Conservation (phyloP, 2,797 vertebrate genomes). For the Kryptolebias ocellatus region DNA sequence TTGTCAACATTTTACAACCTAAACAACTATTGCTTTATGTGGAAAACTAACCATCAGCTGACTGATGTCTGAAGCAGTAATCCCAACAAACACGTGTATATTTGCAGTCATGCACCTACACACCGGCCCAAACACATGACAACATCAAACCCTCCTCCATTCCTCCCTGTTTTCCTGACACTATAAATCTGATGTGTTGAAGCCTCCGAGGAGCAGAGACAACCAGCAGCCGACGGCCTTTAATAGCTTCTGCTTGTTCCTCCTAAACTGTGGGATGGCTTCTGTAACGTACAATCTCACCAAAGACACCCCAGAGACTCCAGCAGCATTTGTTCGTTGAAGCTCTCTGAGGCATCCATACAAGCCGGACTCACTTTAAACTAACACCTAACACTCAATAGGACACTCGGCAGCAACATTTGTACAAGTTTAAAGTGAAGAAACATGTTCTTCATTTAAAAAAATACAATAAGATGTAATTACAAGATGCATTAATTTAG, state of each 20-base stretch:
- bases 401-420: not conserved
- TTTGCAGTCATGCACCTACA: not conserved
- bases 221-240: conserved; percentile 39
- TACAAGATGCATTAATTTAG: too few species aligned
- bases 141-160: conserved; percentile 42
- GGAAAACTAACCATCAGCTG: not conserved
- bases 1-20: not conserved
- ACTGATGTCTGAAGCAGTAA: not conserved
- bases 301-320: conserved; percentile 11
- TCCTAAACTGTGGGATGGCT: conserved; percentile 33
- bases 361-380: not conserved
- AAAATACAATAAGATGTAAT: too few species aligned
- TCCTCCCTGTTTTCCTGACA: conserved; percentile 31
- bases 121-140: conserved; percentile 25
- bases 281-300: conserved; percentile 26
- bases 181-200: conserved; percentile 49
- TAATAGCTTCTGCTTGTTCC: conserved; percentile 49
- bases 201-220: conserved; percentile 38
- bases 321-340: not conserved
- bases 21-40: not conserved
- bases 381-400: not conserved
- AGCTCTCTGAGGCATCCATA: not conserved
- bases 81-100: not conserved
- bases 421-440: too few species aligned
- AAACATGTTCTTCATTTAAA: too few species aligned